Evolutionary conservation across 1,140 invertebrate species (phyloP), one percentile per base, ranked within the genome.

Genomic region (Drosophila pruinosa): DNA sequence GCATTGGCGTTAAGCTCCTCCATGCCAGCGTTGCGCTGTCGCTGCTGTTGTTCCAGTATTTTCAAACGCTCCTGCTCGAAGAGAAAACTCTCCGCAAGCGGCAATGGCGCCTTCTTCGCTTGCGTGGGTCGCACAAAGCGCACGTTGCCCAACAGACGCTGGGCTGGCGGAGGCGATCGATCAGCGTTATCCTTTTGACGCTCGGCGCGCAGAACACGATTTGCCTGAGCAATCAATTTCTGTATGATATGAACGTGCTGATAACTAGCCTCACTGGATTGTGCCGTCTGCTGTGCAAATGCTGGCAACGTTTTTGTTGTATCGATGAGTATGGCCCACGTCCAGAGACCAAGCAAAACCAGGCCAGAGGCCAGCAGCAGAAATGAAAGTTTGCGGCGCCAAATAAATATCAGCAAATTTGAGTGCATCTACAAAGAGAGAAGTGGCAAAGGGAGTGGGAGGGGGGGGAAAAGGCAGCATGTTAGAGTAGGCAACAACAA

Each of bases 381-480:
- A 57, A 91, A 70, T 19, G 90, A 90, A 50, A 91, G 75, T 80
- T 91, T 91, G 34, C 88, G 81, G 47, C 90, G 89, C 88, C 90
- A 91, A 79, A 91, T 72, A 74, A 88, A 75, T 74, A 90, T 79
- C 50, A 88, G 70, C 39, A 91, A 53, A 74, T 89, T 90, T 54
- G 88, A 90, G 81, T 91, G 90, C 89, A 90, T 91, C 90, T 91
- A 72, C 47, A 76, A 54, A 8, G 2, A 24, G 7, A 26, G 26
- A 14, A 17, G 4, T 28, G 3, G 10, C 7, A 39, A 21, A 22
- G 19, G 58, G 39, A 62, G 19, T 19, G 15, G 14, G 7, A 28
- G n/a, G 24, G 26, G 15, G 8, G 1, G 57, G 34, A 34, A 17
- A 12, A 15, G 15, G 6, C n/a, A n/a, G n/a, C n/a, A 34, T 28